A percentile compares a stretch with the other conserved stretches of the same genome.
Evolutionary conservation across 2,113 vertebrate species (phyloP).

Genomic region (Hepsetus odoe): DNA sequence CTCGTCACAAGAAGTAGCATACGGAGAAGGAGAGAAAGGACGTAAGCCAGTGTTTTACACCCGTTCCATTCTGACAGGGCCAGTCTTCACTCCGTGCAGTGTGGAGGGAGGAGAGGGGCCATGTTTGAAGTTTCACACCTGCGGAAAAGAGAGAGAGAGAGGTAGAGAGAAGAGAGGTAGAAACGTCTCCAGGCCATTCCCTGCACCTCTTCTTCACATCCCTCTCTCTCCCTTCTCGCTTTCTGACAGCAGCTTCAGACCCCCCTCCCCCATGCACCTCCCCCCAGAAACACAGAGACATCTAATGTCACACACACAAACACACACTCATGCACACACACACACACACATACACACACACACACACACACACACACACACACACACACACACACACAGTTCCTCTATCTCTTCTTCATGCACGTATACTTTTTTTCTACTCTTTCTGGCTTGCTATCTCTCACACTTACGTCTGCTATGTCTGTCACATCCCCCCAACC

Average conservation of each 20-base stretch:
- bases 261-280: conserved; percentile 36
- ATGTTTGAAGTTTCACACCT: conserved; percentile 53
- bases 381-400: conserved; percentile 13
- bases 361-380: conserved; percentile 28
- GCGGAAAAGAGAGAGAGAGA: conserved; percentile 22
- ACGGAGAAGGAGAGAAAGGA: conserved; percentile 26
- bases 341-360: conserved; percentile 27
- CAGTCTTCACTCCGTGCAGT: conserved; percentile 32
- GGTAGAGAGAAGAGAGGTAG: conserved; percentile 4
- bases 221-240: conserved; percentile 27
- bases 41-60: conserved; percentile 45
- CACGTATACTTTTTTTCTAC: conserved; percentile 28
- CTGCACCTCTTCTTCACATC: conserved; percentile 44
- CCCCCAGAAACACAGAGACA: conserved; percentile 48
- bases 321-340: conserved; percentile 9
- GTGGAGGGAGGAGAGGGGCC: conserved; percentile 29
- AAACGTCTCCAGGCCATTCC: conserved; percentile 49
- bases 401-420: conserved; percentile 25
- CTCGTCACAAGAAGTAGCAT: conserved; percentile 21
- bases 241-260: conserved; percentile 51
- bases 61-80: conserved; percentile 49
- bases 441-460: conserved; percentile 12
- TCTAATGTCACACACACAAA: conserved; percentile 33
- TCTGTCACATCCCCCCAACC: background rate
- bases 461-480: too few relatives aligned